Percentiles rank a stretch among this genome's conserved stretches.
phyloP scores from a whole-genome alignment of 2,888 invertebrate genomes.

The Apeira syringaria region DNA sequence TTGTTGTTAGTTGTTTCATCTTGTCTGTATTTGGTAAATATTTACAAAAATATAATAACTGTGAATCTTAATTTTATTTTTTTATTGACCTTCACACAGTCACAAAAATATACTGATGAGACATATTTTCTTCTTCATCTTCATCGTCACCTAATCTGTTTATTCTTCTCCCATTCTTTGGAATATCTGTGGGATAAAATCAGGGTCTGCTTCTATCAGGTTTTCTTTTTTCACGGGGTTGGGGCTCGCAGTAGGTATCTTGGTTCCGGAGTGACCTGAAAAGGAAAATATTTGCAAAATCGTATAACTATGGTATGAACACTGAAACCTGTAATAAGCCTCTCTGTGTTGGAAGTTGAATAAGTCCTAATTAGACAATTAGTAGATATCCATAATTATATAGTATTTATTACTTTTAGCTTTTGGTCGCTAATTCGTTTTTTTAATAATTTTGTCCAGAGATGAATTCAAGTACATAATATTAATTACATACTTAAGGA shows the following conservation, averaged over 20 bases:
- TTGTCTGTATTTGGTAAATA: slow-evolving; percentile 7
- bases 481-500: too few relatives aligned
- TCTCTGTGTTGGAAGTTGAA: too few relatives aligned
- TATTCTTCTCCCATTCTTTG: slow-evolving; percentile 37
- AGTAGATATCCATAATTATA: too few relatives aligned
- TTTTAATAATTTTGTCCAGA: too few relatives aligned
- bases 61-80: slow-evolving; percentile 5
- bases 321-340: too few relatives aligned
- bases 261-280: slow-evolving; percentile 11
- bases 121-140: slow-evolving; percentile 4
- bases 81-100: slow-evolving; percentile 5
- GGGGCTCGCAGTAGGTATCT: neutral
- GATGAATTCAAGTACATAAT: too few relatives aligned
- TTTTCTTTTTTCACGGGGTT: slow-evolving; percentile 11
- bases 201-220: slow-evolving; percentile 15
- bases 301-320: too few relatives aligned
- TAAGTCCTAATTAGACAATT: too few relatives aligned
- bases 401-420: too few relatives aligned
- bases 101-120: too few relatives aligned
- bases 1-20: neutral
- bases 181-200: slow-evolving; percentile 41
- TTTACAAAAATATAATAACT: slow-evolving; percentile 16
- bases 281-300: too few relatives aligned
- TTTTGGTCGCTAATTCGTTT: too few relatives aligned
- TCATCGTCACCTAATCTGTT: neutral